phyloP scores from a whole-genome alignment of 1,140 invertebrate genomes.

The Musca domestica region DNA sequence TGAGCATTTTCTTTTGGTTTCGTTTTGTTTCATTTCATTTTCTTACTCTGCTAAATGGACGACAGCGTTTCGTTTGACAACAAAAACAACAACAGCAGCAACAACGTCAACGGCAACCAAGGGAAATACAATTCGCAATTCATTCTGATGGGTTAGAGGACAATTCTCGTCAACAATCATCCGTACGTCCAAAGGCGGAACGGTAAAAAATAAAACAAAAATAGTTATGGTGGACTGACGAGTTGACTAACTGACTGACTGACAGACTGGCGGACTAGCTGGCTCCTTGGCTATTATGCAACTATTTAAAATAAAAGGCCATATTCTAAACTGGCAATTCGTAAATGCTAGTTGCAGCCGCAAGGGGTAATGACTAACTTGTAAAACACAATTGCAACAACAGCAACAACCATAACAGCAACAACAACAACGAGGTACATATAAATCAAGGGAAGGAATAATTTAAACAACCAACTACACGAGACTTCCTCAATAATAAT shows the following conservation, averaged over 20 bases:
- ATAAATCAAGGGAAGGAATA: constrained; percentile 22
- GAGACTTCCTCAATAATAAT: constrained; percentile 14
- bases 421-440: not conserved
- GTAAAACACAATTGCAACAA: too few relatives aligned
- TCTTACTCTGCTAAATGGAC: not conserved
- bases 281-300: constrained; percentile 4
- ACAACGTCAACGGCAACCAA: not conserved
- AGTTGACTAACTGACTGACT: too few relatives aligned
- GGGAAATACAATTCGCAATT: not conserved
- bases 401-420: not conserved
- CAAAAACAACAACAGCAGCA: not conserved
- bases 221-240: too few relatives aligned
- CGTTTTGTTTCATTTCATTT: not conserved
- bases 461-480: constrained; percentile 16
- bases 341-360: too few relatives aligned
- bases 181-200: too few relatives aligned
- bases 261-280: too few relatives aligned
- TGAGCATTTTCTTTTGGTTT: not conserved
- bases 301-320: constrained; percentile 18
- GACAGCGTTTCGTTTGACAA: not conserved
- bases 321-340: too few relatives aligned
- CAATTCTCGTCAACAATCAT: not conserved
- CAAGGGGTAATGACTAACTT: too few relatives aligned
- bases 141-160: constrained; percentile 8
- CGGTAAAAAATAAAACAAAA: too few relatives aligned